A percentile compares a stretch with the other conserved stretches of the same genome.
phyloP scores from a whole-genome alignment of 2,888 invertebrate genomes.

The Pristionchus arcanus region DNA sequence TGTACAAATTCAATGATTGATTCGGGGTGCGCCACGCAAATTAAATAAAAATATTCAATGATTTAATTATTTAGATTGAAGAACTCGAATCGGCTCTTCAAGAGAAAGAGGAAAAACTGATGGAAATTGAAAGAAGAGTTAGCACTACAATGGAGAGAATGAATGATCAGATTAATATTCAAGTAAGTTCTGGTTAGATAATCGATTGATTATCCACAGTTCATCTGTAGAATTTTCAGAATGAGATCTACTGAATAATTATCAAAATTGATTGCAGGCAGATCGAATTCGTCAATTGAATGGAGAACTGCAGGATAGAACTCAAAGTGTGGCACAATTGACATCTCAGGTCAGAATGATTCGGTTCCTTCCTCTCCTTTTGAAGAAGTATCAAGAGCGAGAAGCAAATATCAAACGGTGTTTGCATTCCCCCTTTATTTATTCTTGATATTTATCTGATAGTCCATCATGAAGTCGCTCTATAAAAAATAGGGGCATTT shows the following conservation, averaged over 20 bases:
- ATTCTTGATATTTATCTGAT: too few species aligned
- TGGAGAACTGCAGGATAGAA: slow-evolving; percentile 53
- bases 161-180: slow-evolving; percentile 53
- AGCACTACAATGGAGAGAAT: slow-evolving; percentile 54
- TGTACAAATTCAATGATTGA: too few species aligned
- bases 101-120: slow-evolving; percentile 46
- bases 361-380: background rate
- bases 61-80: background rate
- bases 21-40: background rate
- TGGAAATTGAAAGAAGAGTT: slow-evolving; percentile 54
- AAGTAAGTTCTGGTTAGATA: background rate
- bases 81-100: slow-evolving; percentile 39
- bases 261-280: slow-evolving; percentile 24
- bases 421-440: background rate
- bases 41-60: background rate
- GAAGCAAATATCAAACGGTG: background rate
- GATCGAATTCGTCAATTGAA: slow-evolving; percentile 57
- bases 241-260: too few species aligned
- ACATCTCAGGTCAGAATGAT: slow-evolving; percentile 22
- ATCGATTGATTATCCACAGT: background rate
- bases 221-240: too few species aligned
- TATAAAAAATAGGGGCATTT: too few species aligned
- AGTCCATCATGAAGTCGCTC: too few species aligned
- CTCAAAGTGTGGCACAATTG: slow-evolving; percentile 53
- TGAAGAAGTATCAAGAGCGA: background rate